A percentile compares a stretch with the other conserved stretches of the same genome.
phyloP scores from a whole-genome alignment of 2,888 invertebrate genomes.

The Drosophila koepferae region DNA sequence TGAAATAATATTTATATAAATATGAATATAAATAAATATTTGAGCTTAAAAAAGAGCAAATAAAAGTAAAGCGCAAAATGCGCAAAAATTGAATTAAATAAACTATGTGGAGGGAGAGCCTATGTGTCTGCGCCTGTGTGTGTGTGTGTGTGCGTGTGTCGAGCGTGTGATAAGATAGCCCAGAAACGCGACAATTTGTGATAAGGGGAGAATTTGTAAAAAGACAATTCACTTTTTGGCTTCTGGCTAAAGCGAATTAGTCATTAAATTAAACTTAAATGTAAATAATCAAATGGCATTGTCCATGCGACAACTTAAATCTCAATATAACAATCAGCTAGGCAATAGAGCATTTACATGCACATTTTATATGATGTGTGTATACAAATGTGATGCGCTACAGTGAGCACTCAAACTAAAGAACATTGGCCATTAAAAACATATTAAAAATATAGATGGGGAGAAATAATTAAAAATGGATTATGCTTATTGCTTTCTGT shows the following conservation, averaged over 20 bases:
- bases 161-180: slow-evolving; percentile 43
- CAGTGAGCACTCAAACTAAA: neutral
- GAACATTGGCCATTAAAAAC: neutral
- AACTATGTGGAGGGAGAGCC: neutral
- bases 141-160: neutral
- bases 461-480: neutral
- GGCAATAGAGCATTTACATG: neutral
- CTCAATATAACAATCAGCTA: slow-evolving; percentile 3
- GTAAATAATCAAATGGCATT: slow-evolving; percentile 26
- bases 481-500: neutral
- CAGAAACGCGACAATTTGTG: slow-evolving; percentile 42
- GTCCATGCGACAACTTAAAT: neutral
- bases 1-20: neutral
- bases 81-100: slow-evolving; percentile 31
- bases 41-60: neutral
- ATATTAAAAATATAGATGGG: neutral
- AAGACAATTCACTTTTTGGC: slow-evolving; percentile 7
- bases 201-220: slow-evolving; percentile 18
- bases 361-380: neutral
- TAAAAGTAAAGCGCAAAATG: slow-evolving; percentile 6
- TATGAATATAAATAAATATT: neutral
- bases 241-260: slow-evolving; percentile 32
- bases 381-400: neutral
- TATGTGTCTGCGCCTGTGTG: neutral
- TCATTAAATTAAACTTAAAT: slow-evolving; percentile 22